These are phyloP conservation scores for Leptinotarsa juncta DNA, from an alignment of 2,888 invertebrate species.

Conservation along the genomic window DNA sequence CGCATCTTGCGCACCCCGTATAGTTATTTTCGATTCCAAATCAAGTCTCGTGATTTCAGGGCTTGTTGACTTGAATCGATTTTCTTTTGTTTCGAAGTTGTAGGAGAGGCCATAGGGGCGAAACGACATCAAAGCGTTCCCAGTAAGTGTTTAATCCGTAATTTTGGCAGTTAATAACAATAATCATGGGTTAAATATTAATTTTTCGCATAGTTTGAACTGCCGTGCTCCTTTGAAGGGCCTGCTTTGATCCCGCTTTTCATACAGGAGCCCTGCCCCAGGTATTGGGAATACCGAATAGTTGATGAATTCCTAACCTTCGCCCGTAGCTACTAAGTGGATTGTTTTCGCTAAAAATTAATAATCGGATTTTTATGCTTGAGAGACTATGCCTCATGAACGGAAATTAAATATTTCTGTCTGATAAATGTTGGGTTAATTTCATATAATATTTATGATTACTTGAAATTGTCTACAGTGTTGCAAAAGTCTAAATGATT, in stretches of 20 bases:
- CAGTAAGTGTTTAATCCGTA: conserved; percentile 54
- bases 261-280: conserved; percentile 53
- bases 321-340: conserved; percentile 40
- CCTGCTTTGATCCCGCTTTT: conserved; percentile 48
- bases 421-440: neutral
- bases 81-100: conserved; percentile 43
- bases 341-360: conserved; percentile 43
- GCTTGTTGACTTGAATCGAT: conserved; percentile 44
- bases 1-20: neutral
- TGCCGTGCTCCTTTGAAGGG: conserved; percentile 55
- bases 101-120: conserved; percentile 28
- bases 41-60: conserved; percentile 5
- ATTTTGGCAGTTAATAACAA: conserved; percentile 60
- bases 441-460: neutral
- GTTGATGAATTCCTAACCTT: conserved; percentile 60
- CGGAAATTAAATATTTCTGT: conserved; percentile 8
- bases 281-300: conserved; percentile 61
- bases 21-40: neutral
- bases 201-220: conserved; percentile 66
- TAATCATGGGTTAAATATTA: conserved; percentile 63
- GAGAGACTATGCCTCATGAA: conserved; percentile 14
- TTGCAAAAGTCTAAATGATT: no score
- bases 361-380: conserved; percentile 39
- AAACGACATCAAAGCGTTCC: conserved; percentile 53
- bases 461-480: no score